Evolutionary conservation across 2,113 vertebrate genomes (phyloP).

Genomic region (Cervus canadensis): DNA sequence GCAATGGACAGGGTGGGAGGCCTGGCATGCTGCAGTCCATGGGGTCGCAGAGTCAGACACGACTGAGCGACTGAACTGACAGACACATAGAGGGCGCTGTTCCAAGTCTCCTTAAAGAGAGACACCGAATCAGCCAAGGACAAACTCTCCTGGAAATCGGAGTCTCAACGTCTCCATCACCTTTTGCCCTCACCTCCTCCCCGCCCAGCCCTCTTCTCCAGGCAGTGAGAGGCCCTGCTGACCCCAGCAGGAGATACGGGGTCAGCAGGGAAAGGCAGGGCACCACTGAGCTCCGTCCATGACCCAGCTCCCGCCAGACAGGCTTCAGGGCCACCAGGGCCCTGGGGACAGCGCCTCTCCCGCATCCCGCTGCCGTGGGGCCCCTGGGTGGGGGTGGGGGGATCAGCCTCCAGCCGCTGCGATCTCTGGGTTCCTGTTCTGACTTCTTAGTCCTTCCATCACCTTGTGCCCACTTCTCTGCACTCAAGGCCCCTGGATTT

Average conservation of each 20-base stretch:
- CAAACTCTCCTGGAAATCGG: background rate
- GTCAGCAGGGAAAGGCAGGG: background rate
- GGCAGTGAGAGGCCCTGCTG: background rate
- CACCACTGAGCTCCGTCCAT: background rate
- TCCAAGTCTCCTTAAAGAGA: background rate
- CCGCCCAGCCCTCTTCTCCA: background rate
- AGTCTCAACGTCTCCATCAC: background rate
- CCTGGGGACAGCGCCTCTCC: background rate
- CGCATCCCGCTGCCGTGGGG: background rate
- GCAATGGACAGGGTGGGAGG: background rate
- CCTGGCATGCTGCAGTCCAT: background rate
- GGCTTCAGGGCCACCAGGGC: background rate
- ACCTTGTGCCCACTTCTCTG: background rate
- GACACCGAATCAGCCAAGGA: fast-evolving
- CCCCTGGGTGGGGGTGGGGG: fast-evolving
- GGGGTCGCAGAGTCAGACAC: fast-evolving
- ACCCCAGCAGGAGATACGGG: no score
- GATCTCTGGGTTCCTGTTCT: background rate
- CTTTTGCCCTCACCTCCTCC: no score
- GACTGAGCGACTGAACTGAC: background rate
- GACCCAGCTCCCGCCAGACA: background rate
- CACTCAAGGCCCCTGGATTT: background rate
- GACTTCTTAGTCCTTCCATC: background rate
- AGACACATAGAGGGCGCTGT: background rate
- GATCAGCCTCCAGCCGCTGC: background rate